Percentiles rank a stretch among this genome's conserved stretches.
These are phyloP conservation scores for Zonitis immaculata DNA, from an alignment of 2,888 invertebrate genomes.

Conservation along the genomic window DNA sequence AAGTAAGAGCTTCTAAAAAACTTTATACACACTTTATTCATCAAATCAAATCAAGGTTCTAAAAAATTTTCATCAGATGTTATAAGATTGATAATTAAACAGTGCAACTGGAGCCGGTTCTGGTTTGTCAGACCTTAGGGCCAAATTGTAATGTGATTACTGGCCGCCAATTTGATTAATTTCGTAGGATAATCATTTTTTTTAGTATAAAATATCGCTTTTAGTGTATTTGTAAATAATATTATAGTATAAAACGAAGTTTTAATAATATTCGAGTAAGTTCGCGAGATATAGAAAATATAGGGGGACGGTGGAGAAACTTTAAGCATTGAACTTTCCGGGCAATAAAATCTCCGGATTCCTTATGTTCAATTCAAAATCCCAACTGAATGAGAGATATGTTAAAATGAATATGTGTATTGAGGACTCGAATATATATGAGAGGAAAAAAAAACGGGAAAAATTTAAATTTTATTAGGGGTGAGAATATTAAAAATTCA, in stretches of 20 bases:
- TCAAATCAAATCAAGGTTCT: too few relatives aligned
- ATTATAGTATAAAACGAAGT: not conserved
- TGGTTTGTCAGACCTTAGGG: too few relatives aligned
- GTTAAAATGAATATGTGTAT: not conserved
- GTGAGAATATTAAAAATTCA: conserved; percentile 14
- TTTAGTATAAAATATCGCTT: too few relatives aligned
- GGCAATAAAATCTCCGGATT: conserved; percentile 5
- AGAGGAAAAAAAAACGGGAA: not conserved
- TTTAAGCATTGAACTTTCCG: conserved; percentile 5
- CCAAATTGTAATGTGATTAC: too few relatives aligned
- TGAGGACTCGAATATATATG: too few relatives aligned
- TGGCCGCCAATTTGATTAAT: too few relatives aligned
- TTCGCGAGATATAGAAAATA: conserved; percentile 1
- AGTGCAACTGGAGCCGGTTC: too few relatives aligned
- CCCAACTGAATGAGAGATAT: conserved; percentile 3
- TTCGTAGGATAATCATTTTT: too few relatives aligned
- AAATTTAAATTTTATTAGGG: not conserved
- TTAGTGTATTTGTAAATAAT: not conserved
- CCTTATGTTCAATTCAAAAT: conserved; percentile 3
- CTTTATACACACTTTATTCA: too few relatives aligned
- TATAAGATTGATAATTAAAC: too few relatives aligned
- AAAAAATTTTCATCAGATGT: too few relatives aligned
- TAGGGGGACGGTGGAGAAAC: not conserved
- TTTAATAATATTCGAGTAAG: conserved; percentile 5
- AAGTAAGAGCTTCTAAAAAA: too few relatives aligned